Evolutionary conservation across 2,797 vertebrate genomes (phyloP), one percentile per base, ranked within the genome.

Genomic region (Pelodytes ibericus): DNA sequence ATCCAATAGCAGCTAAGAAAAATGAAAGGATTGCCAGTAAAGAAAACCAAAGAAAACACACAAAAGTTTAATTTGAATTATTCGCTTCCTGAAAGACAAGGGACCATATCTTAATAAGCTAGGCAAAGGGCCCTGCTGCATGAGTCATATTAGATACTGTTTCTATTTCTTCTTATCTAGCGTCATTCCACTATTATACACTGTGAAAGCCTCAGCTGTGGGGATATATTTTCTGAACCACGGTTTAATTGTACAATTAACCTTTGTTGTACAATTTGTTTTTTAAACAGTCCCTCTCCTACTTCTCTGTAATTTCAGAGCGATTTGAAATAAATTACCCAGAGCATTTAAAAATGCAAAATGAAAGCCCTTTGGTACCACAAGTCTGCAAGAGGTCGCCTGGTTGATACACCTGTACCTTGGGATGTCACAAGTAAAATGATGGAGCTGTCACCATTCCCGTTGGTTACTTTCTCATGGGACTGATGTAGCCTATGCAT

Each of bases 191-290:
- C 70, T 62, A 78, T 73, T 72, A 67, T 78, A 78, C 70, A 65
- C 70, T 78, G 57, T 71, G 70, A 78, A 68, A 72, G 63, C 63
- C 70, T 78, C 63, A 72, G 76, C 76, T 68, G 70, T 78, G 41
- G 76, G 63, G 70, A 78, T 78, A 72, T 72, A 78, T 77, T 77
- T 64, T 71, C 33, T 77, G 67, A 77, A 77, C 74, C 65, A 77
- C 74, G 59, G 71, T 79, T 74, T 79, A 73, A 79, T 79, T 79
- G 58, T 69, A 79, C 71, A 74, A 79, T 79, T 79, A 79, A 79
- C 77, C 77, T 79, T 79, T 79, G 71, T 79, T 79, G 77, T 74
- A 79, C 31, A 13, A 79, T 72, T 61, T 72, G 63, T 30, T 68
- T 78, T 72, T 72, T 78, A 77, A 78, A 57, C 76, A 78, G 70